Evolutionary conservation across 2,888 invertebrate genomes (phyloP).

Genomic region (Podotricha telesiphe): DNA sequence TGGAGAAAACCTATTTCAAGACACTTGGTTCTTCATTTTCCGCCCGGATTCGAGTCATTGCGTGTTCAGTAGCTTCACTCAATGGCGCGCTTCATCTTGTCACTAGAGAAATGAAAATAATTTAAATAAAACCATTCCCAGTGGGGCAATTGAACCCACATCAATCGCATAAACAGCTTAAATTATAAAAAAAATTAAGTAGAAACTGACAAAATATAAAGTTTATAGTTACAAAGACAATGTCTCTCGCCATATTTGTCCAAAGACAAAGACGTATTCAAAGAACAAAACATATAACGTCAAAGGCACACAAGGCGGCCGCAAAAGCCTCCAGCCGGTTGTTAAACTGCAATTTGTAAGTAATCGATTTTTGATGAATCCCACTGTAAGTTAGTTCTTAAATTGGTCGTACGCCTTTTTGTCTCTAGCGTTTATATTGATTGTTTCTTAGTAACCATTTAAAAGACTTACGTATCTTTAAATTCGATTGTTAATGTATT

Average conservation of each 20-base stretch:
- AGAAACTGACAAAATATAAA: too few species aligned
- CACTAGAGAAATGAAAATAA: too few species aligned
- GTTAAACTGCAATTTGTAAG: constrained; percentile 73
- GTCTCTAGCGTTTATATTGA: constrained; percentile 50
- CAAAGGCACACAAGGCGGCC: constrained; percentile 10
- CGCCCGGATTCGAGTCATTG: too few species aligned
- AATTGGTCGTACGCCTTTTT: constrained; percentile 51
- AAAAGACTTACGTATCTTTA: constrained; percentile 35
- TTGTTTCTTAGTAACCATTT: constrained; percentile 53
- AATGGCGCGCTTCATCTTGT: too few species aligned
- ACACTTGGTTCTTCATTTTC: too few species aligned
- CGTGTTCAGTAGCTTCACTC: too few species aligned
- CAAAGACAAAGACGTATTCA: constrained; percentile 19
- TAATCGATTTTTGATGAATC: constrained; percentile 79
- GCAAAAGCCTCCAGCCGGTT: constrained; percentile 50
- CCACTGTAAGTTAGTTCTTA: constrained; percentile 47
- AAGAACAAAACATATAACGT: constrained; percentile 39
- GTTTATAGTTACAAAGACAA: not conserved
- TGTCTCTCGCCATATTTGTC: not conserved
- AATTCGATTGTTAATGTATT: not conserved
- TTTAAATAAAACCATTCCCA: too few species aligned
- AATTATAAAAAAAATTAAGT: too few species aligned
- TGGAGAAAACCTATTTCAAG: too few species aligned
- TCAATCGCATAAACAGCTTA: too few species aligned
- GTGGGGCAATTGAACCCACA: too few species aligned